These are phyloP conservation scores for Pseudochirops corinnae DNA, from an alignment of 2,797 vertebrate species.

Conservation along the genomic window DNA sequence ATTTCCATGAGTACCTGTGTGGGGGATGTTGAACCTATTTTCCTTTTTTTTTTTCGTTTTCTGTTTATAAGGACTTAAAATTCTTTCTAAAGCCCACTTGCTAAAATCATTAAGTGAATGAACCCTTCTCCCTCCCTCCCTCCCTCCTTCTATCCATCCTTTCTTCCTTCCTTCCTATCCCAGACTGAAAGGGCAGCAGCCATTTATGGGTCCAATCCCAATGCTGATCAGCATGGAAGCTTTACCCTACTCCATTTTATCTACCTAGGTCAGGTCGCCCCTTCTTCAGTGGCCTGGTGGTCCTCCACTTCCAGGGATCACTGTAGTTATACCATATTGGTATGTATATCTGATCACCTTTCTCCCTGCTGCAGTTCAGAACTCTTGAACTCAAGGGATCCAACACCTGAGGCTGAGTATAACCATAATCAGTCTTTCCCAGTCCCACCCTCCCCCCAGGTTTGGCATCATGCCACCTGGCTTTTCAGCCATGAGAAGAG, in stretches of 20 bases:
- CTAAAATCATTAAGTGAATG: conserved; percentile 41
- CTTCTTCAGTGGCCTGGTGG: neutral
- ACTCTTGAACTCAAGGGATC: neutral
- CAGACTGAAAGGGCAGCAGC: neutral
- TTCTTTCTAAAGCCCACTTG: conserved; percentile 12
- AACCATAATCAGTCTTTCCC: conserved; percentile 62
- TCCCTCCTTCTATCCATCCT: neutral
- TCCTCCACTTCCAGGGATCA: neutral
- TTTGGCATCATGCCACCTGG: conserved; percentile 82
- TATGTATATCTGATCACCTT: neutral
- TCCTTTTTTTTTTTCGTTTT: neutral
- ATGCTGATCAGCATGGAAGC: neutral
- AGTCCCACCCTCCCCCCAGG: conserved; percentile 65
- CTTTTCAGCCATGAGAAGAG: conserved; percentile 71
- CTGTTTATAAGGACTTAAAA: neutral
- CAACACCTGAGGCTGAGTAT: neutral
- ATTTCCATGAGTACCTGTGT: neutral
- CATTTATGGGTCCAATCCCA: neutral
- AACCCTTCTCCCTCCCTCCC: neutral
- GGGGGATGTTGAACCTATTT: neutral
- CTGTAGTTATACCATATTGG: neutral
- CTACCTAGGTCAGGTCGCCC: neutral
- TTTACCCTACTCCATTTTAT: neutral
- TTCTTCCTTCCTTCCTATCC: neutral
- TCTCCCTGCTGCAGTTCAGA: neutral